Base-by-base conservation (phyloP, 2,888 invertebrate genomes). In the Boloria euphrosyne region DNA sequence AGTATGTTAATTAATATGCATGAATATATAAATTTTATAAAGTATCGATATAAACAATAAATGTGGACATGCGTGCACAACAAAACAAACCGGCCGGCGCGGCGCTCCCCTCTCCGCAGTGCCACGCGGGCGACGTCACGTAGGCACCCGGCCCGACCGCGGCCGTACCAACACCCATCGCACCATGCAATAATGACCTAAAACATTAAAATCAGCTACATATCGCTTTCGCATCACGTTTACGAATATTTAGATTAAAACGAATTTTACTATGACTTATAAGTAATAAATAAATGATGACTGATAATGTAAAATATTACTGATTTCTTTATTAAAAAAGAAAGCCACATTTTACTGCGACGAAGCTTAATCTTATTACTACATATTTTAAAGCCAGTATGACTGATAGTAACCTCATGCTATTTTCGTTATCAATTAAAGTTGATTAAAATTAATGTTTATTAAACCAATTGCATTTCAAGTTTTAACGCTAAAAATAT, bases 51-150 rank as follows among this genome's bases (percentile, higher is more conserved):
- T 13, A 57, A 57, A 46, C 13, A 22, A 4, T 16, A 4, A 27
- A n/a, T 46, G 50, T 66, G 65, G 27, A 47, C 47, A 63, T 84
- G 87, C 85, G 87, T 84, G 84, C 85, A 85, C 86, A 86, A 78
- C 83, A 80, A 80, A 85, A 85, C 85, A 85, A 83, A 82, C 85
- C 83, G 83, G 84, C 80, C 76, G 80, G 76, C 71, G 75, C 76
- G 80, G 76, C 71, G 75, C 76, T 80, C 78, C 70, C 70, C 71
- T 68, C 72, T 61, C 62, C 51, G 66, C 50, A 62, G 67, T 67
- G 81, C 84, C 90, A 91, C 92, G 91, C 86, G 89, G 87, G 71
- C 82, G 78, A 76, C 85, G 91, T 92, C 91, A 92, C 91, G 92
- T 92, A 92, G 90, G 90, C 92, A 87, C 74, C 73, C 69, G 60